Base-by-base conservation (phyloP, 2,113 vertebrate species). In the Camelus dromedarius region DNA sequence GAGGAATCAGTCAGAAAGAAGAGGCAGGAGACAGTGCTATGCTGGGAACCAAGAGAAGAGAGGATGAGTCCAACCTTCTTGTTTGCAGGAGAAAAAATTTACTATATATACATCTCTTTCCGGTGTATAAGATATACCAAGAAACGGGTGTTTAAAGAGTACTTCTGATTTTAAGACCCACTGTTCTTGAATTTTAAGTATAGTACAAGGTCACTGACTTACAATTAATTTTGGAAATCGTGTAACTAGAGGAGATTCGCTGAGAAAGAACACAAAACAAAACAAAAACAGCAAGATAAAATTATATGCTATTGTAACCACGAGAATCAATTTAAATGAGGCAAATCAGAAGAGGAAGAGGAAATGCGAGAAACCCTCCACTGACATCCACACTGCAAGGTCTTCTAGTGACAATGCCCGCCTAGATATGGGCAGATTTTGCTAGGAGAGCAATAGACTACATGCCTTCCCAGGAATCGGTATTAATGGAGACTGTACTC, bases 401-500 rank as follows among this genome's bases (percentile, higher is more conserved):
- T 67, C 32, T 48, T 80, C 32, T 54, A 48, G n/a, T 26, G 64
- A 30, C 22, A 46, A 76, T 3, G 6, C 3, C 4, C n/a, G 66
- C 28, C 9, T 83, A 94, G 89, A 85, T 15, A 62, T 16, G 77
- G 12, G 83, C 38, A 48, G 18, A 54, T 46, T 89, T 72, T 42
- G 18, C 24, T 6, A 69, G 80, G 64, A 50, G 60, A 5, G 8
- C 62, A 96, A 85, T 62, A 8, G 0, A 5, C 48, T 20, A 94
- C 28, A 67, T 50, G 20, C 0, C 83, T 85, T 20, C 42, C 52
- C 8, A 76, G 72, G 64, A 54, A 82, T 66, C 48, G 69, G 62
- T 82, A 95, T 64, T 72, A 77, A 58, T 56, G 16, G 56, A 97
- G 79, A 96, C 92, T 18, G 96, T n/a, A 95, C 95, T 38, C 46